These are phyloP conservation scores for Sebastes vulpes DNA, from an alignment of 2,797 vertebrate species.

Conservation along the genomic window DNA sequence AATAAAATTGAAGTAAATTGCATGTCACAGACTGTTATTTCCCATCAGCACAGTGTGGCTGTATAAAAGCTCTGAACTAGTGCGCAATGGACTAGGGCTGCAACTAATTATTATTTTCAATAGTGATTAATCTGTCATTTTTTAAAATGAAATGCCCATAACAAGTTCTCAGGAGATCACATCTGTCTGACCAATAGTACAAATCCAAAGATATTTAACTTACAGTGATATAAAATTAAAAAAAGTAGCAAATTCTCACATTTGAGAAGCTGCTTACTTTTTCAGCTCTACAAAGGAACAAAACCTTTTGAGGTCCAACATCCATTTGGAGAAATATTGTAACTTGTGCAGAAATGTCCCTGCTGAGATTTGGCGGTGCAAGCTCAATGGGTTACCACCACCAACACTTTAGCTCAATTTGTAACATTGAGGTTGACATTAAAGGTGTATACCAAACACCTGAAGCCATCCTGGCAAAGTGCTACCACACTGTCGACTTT, in stretches of 20 bases:
- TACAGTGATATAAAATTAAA: neutral
- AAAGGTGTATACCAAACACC: neutral
- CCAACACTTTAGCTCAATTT: too few relatives aligned
- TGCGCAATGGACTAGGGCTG: neutral
- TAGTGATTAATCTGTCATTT: neutral
- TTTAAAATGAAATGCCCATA: neutral
- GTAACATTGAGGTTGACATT: neutral
- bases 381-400: too few relatives aligned
- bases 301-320: neutral
- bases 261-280: neutral
- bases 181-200: neutral
- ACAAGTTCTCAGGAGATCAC: neutral
- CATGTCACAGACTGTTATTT: conserved; percentile 48
- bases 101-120: neutral
- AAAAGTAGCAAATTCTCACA: neutral
- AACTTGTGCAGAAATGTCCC: neutral
- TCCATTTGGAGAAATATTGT: neutral
- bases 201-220: neutral
- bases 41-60: conserved; percentile 34
- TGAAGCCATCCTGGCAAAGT: neutral
- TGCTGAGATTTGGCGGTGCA: neutral
- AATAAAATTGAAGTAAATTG: conserved; percentile 51
- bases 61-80: neutral
- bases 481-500: neutral
- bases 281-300: neutral